phyloP scores from a whole-genome alignment of 1,140 invertebrate genomes.

The Cotesia vestalis region DNA sequence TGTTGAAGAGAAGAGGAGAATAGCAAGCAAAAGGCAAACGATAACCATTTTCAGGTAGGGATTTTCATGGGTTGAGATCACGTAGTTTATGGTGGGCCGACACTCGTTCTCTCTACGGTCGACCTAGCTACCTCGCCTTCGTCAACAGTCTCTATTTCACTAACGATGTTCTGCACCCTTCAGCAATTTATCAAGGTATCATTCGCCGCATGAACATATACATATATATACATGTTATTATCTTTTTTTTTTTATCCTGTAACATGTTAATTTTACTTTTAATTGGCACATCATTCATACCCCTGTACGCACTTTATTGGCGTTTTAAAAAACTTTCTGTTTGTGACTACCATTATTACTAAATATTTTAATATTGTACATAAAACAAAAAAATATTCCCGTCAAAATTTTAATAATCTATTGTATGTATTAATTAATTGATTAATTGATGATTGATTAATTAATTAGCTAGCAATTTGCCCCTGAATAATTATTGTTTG shows the following conservation, averaged over 20 bases:
- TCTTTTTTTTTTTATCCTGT: constrained; percentile 2
- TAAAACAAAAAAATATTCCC: constrained; percentile 5
- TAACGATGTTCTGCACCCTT: constrained; percentile 60
- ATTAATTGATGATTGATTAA: neutral
- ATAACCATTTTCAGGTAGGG: constrained; percentile 53
- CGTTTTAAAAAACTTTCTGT: constrained; percentile 20
- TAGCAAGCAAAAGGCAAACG: neutral
- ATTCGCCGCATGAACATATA: constrained; percentile 38
- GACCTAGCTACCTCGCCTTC: constrained; percentile 57
- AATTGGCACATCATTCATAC: constrained; percentile 31
- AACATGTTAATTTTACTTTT: constrained; percentile 8
- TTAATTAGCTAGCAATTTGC: neutral
- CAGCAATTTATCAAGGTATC: constrained; percentile 60
- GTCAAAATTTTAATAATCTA: no score
- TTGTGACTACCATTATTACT: neutral
- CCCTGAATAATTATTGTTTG: neutral
- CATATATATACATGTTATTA: neutral
- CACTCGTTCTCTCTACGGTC: constrained; percentile 53
- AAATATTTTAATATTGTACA: neutral
- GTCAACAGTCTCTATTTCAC: constrained; percentile 63
- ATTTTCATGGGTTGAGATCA: constrained; percentile 57
- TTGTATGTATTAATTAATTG: no score
- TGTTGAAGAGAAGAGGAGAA: neutral
- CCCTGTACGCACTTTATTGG: constrained; percentile 25
- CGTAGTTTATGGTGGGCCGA: constrained; percentile 60